phyloP scores from a whole-genome alignment of 2,797 vertebrate species.

The Bradypodion pumilum region DNA sequence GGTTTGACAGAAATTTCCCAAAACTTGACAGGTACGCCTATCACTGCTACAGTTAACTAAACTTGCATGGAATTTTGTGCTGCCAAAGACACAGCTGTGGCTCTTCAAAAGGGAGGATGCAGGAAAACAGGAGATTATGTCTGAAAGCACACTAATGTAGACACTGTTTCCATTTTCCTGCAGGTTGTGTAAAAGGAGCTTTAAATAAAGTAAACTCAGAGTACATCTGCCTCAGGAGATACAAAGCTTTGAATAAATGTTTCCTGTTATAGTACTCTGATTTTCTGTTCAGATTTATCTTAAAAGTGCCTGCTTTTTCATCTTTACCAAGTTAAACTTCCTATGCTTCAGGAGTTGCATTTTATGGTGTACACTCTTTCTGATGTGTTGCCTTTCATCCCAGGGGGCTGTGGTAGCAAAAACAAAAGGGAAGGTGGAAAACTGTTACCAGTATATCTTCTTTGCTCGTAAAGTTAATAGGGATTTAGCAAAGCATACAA shows the following conservation, averaged over 20 bases:
- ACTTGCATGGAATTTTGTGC: not conserved
- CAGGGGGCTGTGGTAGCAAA: not conserved
- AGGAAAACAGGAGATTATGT: not conserved
- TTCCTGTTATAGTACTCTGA: slow-evolving; percentile 37
- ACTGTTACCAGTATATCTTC: not conserved
- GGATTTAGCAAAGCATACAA: not conserved
- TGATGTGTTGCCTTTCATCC: not conserved
- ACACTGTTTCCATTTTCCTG: not conserved
- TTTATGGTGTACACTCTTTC: slow-evolving; percentile 27
- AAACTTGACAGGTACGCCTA: no score
- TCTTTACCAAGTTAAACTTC: not conserved
- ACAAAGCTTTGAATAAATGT: slow-evolving; percentile 51
- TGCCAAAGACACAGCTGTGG: not conserved
- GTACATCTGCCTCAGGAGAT: slow-evolving; percentile 40
- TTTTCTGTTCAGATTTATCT: not conserved
- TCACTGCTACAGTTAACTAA: slow-evolving; percentile 16
- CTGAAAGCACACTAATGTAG: slow-evolving; percentile 1
- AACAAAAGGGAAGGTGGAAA: not conserved
- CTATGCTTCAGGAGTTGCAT: slow-evolving; percentile 28
- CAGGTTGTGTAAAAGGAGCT: slow-evolving; percentile 30
- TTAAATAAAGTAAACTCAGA: slow-evolving; percentile 9
- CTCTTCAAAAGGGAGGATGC: slow-evolving; percentile 17
- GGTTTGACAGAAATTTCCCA: no score
- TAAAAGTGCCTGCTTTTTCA: slow-evolving; percentile 21
- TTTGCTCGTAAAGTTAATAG: not conserved